Conservation (phyloP, 2,797 vertebrate species). For the Tapirus indicus region DNA sequence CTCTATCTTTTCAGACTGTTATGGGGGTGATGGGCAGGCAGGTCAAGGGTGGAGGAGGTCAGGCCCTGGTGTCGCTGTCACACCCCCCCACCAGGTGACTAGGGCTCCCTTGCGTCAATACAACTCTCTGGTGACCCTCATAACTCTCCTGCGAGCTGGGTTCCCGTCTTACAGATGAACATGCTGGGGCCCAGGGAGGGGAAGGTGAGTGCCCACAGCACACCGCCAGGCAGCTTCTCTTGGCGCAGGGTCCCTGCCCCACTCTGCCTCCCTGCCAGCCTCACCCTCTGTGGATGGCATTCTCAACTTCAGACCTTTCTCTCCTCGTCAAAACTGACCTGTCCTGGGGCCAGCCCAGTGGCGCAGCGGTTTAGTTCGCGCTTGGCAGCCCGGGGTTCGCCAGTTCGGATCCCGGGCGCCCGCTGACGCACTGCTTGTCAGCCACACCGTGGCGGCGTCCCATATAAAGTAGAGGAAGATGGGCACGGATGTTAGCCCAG, state of each 20-base stretch:
- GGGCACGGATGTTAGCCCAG: no score
- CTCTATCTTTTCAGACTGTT: background rate
- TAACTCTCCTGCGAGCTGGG: background rate
- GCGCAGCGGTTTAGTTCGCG: no score
- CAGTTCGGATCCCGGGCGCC: no score
- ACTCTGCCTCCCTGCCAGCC: background rate
- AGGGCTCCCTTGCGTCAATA: background rate
- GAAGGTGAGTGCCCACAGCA: rapidly evolving
- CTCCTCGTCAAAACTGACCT: background rate
- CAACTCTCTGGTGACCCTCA: background rate
- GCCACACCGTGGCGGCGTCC: no score
- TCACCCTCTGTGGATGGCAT: background rate
- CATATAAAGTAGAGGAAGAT: no score
- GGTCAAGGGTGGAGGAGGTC: background rate
- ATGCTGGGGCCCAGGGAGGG: background rate
- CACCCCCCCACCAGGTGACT: background rate
- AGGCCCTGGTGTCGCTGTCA: background rate
- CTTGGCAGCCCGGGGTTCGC: no score
- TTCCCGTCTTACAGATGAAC: background rate
- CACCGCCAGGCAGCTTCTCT: background rate
- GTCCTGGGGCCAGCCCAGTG: no score
- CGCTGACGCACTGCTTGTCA: no score
- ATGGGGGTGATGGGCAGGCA: background rate
- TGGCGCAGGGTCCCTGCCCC: background rate
- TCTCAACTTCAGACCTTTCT: background rate